A percentile compares a stretch with the other conserved stretches of the same genome.
These are phyloP conservation scores for Globicephala melas DNA, from an alignment of 2,113 vertebrate genomes.

Conservation along the genomic window DNA sequence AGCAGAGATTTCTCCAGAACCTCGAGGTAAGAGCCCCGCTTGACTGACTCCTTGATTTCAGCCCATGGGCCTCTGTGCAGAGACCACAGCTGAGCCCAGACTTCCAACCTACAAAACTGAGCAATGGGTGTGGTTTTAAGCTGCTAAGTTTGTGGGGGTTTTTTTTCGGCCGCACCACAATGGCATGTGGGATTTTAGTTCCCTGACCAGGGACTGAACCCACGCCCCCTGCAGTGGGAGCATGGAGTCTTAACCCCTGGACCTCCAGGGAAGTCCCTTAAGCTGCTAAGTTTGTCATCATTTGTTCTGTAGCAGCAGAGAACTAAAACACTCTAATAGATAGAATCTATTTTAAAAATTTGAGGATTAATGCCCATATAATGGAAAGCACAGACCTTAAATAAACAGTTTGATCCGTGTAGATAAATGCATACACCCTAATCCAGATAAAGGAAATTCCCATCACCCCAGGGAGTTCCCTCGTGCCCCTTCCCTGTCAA, in stretches of 20 bases:
- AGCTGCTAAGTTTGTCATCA: neutral
- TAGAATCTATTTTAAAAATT: neutral
- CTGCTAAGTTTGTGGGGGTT: accelerated
- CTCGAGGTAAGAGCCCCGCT: neutral
- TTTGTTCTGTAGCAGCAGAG: neutral
- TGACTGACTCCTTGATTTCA: neutral
- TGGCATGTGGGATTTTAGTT: no score
- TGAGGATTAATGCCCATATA: neutral
- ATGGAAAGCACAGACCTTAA: neutral
- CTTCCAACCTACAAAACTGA: neutral
- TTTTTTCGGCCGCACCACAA: no score
- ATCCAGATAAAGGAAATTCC: neutral
- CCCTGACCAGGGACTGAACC: no score
- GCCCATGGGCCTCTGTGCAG: neutral
- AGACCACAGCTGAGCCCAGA: neutral
- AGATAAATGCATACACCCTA: neutral
- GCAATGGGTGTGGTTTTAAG: neutral
- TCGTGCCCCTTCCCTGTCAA: neutral
- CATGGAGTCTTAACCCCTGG: no score
- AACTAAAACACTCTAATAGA: neutral
- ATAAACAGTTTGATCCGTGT: neutral
- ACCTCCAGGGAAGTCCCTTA: neutral
- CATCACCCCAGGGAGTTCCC: neutral
- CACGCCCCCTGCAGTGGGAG: no score
- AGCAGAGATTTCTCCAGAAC: neutral